phyloP scores from a whole-genome alignment of 2,888 invertebrate genomes.

The Strigamia maritima region DNA sequence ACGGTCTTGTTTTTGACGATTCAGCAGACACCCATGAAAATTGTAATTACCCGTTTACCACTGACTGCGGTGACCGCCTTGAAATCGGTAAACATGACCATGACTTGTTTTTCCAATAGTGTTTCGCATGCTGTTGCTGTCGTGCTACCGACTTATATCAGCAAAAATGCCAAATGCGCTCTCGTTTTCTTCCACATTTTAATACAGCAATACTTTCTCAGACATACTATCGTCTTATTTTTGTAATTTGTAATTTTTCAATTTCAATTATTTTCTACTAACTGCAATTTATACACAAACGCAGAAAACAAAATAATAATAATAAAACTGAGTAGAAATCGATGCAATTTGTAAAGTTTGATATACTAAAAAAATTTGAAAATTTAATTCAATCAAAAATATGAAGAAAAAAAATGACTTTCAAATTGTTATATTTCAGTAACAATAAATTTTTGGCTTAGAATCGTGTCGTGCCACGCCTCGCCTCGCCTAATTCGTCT shows the following conservation, averaged over 20 bases:
- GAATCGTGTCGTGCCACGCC: background rate
- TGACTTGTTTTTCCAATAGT: background rate
- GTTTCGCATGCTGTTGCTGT: background rate
- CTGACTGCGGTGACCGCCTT: constrained; percentile 83
- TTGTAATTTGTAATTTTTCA: too few relatives aligned
- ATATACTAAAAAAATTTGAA: too few relatives aligned
- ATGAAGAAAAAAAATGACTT: background rate
- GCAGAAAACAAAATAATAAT: too few relatives aligned
- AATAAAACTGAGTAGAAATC: too few relatives aligned
- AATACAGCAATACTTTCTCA: too few relatives aligned
- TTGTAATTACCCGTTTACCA: constrained; percentile 92
- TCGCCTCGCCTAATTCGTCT: constrained; percentile 3
- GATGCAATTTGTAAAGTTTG: too few relatives aligned
- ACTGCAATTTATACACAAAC: too few relatives aligned
- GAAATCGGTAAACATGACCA: constrained; percentile 65
- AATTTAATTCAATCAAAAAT: too few relatives aligned
- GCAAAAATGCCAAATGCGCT: background rate
- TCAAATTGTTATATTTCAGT: background rate
- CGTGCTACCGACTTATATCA: background rate
- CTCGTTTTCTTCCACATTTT: too few relatives aligned
- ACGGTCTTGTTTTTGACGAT: constrained; percentile 87
- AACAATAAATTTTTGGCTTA: background rate
- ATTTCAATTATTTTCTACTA: too few relatives aligned
- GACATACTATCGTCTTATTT: too few relatives aligned
- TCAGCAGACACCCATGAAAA: constrained; percentile 75